Evolutionary conservation across 2,888 invertebrate species (phyloP).

Genomic region (Drosophila macrospina): DNA sequence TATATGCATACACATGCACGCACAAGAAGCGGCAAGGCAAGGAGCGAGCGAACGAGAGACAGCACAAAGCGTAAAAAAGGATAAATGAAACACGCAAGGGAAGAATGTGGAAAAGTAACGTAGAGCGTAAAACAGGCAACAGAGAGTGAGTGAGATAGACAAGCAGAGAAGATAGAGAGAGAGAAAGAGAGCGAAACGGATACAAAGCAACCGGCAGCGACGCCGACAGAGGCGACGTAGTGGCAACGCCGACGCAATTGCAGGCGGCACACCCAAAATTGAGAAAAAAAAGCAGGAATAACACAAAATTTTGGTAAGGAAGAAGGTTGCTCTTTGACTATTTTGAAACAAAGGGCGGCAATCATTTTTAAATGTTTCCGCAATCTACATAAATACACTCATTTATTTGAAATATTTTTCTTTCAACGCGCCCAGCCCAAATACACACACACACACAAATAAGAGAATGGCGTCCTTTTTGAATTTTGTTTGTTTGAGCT

Average conservation of each 20-base stretch:
- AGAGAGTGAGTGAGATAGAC: conserved; percentile 48
- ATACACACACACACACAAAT: conserved; percentile 50
- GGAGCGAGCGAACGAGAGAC: conserved; percentile 54
- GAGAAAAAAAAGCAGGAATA: conserved; percentile 59
- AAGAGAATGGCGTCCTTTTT: conserved; percentile 75
- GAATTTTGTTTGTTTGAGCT: conserved; percentile 37
- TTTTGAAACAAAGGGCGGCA: conserved; percentile 12
- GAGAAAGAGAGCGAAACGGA: conserved; percentile 66
- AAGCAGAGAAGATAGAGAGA: conserved; percentile 7
- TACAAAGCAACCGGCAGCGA: conserved; percentile 74
- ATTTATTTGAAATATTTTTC: conserved; percentile 26
- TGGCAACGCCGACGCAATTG: conserved; percentile 81
- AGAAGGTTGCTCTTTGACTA: not conserved
- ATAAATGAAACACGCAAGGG: conserved; percentile 71
- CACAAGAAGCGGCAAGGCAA: conserved; percentile 40
- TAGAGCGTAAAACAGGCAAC: conserved; percentile 51
- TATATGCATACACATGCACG: conserved; percentile 30
- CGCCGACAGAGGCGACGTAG: conserved; percentile 76
- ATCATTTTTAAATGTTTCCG: not conserved
- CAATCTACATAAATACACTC: conserved; percentile 6
- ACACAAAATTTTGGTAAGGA: conserved; percentile 41
- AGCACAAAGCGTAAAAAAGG: conserved; percentile 77
- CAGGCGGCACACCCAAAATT: conserved; percentile 82
- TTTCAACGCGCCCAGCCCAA: conserved; percentile 36
- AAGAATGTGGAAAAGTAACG: conserved; percentile 61